phyloP scores from a whole-genome alignment of 2,797 vertebrate genomes.

The Astyanax mexicanus region DNA sequence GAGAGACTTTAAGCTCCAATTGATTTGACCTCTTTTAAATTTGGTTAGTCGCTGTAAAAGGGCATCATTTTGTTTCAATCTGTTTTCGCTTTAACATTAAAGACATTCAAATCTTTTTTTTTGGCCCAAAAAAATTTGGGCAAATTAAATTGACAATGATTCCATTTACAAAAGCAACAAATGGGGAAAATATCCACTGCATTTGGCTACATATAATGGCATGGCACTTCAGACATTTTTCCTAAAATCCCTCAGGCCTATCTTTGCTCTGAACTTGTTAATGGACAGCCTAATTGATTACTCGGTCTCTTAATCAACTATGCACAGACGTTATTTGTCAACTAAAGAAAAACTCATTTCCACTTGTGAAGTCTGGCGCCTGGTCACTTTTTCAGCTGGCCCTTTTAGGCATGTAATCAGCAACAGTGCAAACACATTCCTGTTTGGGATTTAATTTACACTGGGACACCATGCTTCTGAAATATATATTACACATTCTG shows the following conservation, averaged over 20 bases:
- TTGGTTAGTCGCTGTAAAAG: too few species aligned
- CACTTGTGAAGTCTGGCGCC: background rate
- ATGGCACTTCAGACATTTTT: conserved; percentile 33
- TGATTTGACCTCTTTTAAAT: too few species aligned
- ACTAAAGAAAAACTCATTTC: conserved; percentile 22
- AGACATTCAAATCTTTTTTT: too few species aligned
- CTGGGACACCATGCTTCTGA: background rate
- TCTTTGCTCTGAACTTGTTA: conserved; percentile 58
- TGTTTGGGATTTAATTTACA: background rate
- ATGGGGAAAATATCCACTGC: conserved; percentile 20
- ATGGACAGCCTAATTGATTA: conserved; percentile 69
- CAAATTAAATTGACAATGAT: too few species aligned
- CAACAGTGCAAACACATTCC: conserved; percentile 4
- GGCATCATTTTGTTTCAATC: too few species aligned
- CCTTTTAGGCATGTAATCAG: background rate
- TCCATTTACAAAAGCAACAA: too few species aligned
- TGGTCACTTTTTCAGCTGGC: background rate
- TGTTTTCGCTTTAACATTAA: too few species aligned
- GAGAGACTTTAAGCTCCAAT: too few species aligned
- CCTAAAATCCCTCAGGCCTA: conserved; percentile 33
- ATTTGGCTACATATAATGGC: conserved; percentile 1
- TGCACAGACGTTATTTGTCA: conserved; percentile 68
- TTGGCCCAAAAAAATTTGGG: too few species aligned
- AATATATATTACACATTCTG: background rate
- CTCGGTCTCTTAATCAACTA: conserved; percentile 67